Conservation (phyloP, 2,797 vertebrate species). For the Aphelocoma californica region DNA sequence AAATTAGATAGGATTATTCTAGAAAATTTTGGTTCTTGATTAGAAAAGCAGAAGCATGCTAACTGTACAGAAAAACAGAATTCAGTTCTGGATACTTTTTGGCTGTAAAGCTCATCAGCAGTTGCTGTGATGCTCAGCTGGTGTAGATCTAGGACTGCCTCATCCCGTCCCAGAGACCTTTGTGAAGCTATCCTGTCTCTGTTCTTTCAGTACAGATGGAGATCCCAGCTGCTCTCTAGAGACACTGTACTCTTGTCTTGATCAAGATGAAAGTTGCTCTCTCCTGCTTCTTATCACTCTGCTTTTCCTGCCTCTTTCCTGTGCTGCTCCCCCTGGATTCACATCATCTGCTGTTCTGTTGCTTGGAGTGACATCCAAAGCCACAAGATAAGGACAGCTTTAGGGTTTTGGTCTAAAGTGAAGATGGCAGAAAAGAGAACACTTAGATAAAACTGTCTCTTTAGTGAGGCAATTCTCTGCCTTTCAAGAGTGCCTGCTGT, state of each 20-base stretch:
- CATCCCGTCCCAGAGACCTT: not conserved
- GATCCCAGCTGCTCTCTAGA: not conserved
- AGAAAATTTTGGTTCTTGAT: not conserved
- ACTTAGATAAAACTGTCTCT: not conserved
- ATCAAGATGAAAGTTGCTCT: not conserved
- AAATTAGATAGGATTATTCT: not conserved
- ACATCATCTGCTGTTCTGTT: not conserved
- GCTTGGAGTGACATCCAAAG: not conserved
- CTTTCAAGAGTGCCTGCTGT: not conserved
- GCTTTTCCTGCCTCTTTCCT: not conserved
- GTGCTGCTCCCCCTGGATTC: not conserved
- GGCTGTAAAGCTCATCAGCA: not conserved
- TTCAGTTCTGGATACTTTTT: not conserved
- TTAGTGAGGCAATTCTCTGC: not conserved
- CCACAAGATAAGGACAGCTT: not conserved
- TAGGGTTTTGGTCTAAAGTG: not conserved
- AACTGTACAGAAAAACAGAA: not conserved
- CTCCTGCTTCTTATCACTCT: not conserved
- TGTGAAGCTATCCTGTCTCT: not conserved
- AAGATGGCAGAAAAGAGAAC: not conserved
- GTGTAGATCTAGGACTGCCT: not conserved
- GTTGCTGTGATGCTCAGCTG: not conserved
- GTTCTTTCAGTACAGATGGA: not conserved
- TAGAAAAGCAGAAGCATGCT: not conserved
- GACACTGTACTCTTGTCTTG: not conserved